Conservation (phyloP, 2,888 invertebrate species). For the Drosophila nr. medialis region DNA sequence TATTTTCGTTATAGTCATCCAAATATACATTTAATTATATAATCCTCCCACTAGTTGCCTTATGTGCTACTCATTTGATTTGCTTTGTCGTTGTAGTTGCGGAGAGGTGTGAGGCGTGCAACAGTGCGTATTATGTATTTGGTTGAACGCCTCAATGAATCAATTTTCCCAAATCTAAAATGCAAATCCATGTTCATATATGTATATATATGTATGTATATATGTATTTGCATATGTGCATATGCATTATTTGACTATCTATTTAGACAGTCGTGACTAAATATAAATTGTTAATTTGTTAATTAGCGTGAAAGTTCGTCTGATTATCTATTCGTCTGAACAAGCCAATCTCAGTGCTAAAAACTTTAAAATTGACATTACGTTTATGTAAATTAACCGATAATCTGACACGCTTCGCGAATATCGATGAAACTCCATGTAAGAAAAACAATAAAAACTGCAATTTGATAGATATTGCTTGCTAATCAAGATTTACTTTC, state of each 20-base stretch:
- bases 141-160: constrained; percentile 48
- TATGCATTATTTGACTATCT: constrained; percentile 30
- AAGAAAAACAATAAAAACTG: background rate
- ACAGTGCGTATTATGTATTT: constrained; percentile 68
- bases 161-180: constrained; percentile 28
- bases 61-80: constrained; percentile 37
- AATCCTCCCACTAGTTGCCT: background rate
- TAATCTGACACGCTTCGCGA: background rate
- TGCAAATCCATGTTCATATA: background rate
- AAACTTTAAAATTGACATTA: background rate
- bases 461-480: background rate
- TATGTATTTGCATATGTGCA: background rate
- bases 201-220: background rate
- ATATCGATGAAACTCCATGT: background rate
- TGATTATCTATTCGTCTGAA: background rate
- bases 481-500: background rate
- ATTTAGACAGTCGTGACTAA: constrained; percentile 40
- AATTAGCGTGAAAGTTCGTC: constrained; percentile 38
- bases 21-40: constrained; percentile 28
- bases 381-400: background rate
- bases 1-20: constrained; percentile 55
- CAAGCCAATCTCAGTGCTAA: background rate
- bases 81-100: constrained; percentile 23
- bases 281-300: constrained; percentile 46
- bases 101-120: constrained; percentile 44